A percentile compares a stretch with the other conserved stretches of the same genome.
These are phyloP conservation scores for Neotoxoptera formosana DNA, from an alignment of 1,140 invertebrate species.

Conservation along the genomic window DNA sequence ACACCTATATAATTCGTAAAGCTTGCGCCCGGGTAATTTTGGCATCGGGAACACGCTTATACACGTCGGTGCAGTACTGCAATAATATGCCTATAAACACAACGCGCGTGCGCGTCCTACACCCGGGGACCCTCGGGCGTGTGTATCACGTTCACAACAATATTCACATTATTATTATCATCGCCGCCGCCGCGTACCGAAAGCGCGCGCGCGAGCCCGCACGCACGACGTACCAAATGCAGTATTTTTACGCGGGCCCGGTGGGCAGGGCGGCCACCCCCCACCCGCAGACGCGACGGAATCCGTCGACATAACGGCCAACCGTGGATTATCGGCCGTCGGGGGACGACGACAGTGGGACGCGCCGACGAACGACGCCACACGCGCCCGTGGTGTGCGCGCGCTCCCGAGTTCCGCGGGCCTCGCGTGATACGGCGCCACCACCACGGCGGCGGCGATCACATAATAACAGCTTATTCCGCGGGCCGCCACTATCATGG, in stretches of 20 bases:
- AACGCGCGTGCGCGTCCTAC: too few relatives aligned
- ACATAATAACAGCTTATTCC: neutral
- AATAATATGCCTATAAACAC: neutral
- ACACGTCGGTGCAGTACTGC: neutral
- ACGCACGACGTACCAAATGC: neutral
- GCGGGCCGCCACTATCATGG: neutral
- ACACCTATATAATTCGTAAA: neutral
- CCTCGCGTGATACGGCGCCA: neutral
- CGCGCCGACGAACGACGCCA: neutral
- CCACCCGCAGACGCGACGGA: neutral
- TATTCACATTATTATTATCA: conserved; percentile 10
- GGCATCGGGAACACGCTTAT: neutral
- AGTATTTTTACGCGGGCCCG: neutral
- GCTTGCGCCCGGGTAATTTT: neutral
- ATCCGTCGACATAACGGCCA: neutral
- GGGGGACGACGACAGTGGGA: neutral
- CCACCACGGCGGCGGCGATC: neutral
- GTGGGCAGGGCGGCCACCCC: neutral
- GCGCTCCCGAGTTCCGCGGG: neutral
- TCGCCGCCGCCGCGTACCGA: too few relatives aligned
- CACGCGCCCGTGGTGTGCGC: neutral
- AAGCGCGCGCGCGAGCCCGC: neutral
- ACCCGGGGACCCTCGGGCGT: neutral
- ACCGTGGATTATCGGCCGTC: neutral
- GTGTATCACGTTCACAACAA: neutral